Evolutionary conservation across 2,888 invertebrate species (phyloP).

Genomic region (Aethes cnicana): DNA sequence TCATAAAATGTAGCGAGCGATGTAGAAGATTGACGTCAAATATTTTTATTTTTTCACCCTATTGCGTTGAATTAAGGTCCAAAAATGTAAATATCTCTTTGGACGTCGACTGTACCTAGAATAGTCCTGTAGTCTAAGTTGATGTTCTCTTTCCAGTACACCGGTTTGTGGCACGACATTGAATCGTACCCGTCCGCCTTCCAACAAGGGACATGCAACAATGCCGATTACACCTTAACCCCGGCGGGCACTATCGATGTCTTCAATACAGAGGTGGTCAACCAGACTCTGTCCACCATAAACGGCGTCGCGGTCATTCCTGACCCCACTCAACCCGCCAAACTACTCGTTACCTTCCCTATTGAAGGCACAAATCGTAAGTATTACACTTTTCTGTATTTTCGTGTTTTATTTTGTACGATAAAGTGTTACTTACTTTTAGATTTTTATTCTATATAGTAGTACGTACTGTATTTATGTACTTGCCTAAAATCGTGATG

Average conservation of each 20-base stretch:
- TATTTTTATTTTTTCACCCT: too few species aligned
- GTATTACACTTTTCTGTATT: too few species aligned
- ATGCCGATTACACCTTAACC: constrained; percentile 17
- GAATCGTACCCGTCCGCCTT: constrained; percentile 24
- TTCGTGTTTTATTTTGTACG: too few species aligned
- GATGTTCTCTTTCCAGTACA: constrained; percentile 33
- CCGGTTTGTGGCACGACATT: constrained; percentile 31
- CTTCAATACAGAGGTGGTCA: constrained; percentile 36
- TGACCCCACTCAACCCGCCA: constrained; percentile 53
- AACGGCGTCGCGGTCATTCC: constrained; percentile 63
- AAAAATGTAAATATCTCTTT: too few species aligned
- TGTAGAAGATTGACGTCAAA: too few species aligned
- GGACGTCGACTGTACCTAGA: too few species aligned
- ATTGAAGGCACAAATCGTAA: constrained; percentile 35
- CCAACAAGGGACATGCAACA: constrained; percentile 23
- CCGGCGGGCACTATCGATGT: constrained; percentile 12
- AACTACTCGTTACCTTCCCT: constrained; percentile 73
- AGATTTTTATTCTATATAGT: too few species aligned
- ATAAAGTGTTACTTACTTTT: too few species aligned
- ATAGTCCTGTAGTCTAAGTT: too few species aligned
- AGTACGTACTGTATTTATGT: too few species aligned
- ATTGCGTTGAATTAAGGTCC: too few species aligned
- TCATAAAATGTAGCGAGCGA: too few species aligned
- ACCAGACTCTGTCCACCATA: constrained; percentile 65
- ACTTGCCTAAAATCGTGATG: background rate